phyloP scores from a whole-genome alignment of 2,888 invertebrate genomes.

The Nephrotoma flavescens region DNA sequence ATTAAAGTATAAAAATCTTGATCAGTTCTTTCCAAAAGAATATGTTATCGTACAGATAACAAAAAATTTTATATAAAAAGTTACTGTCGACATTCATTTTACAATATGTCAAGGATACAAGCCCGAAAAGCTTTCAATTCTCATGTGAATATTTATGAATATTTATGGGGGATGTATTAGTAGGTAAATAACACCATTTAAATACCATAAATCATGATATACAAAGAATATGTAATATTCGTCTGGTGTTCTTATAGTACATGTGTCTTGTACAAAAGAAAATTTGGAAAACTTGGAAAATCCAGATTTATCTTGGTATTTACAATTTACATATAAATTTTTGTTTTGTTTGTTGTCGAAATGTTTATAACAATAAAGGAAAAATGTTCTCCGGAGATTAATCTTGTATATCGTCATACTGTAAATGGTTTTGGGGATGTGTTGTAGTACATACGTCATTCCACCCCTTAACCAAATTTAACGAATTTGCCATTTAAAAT shows the following conservation, averaged over 20 bases:
- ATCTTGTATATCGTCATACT: not conserved
- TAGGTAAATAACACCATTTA: not conserved
- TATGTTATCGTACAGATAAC: too few relatives aligned
- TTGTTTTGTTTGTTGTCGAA: not conserved
- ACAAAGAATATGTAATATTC: not conserved
- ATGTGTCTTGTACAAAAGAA: not conserved
- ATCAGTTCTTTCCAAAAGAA: too few relatives aligned
- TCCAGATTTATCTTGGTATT: not conserved
- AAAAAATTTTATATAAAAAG: not conserved
- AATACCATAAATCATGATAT: not conserved
- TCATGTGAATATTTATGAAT: not conserved
- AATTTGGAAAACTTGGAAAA: not conserved
- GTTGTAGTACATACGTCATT: too few relatives aligned
- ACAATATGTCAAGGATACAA: not conserved
- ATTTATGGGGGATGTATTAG: not conserved
- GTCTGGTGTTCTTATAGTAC: not conserved
- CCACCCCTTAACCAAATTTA: too few relatives aligned
- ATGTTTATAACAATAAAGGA: not conserved
- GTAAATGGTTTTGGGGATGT: too few relatives aligned
- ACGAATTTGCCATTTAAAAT: too few relatives aligned
- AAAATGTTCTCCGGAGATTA: not conserved
- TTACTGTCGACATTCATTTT: not conserved
- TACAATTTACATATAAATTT: not conserved
- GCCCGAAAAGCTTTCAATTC: not conserved
- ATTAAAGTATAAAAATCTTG: too few relatives aligned